Percentiles rank a stretch among this genome's conserved stretches.
These are phyloP conservation scores for Rhamnusium bicolor DNA, from an alignment of 2,888 invertebrate species.

Conservation along the genomic window DNA sequence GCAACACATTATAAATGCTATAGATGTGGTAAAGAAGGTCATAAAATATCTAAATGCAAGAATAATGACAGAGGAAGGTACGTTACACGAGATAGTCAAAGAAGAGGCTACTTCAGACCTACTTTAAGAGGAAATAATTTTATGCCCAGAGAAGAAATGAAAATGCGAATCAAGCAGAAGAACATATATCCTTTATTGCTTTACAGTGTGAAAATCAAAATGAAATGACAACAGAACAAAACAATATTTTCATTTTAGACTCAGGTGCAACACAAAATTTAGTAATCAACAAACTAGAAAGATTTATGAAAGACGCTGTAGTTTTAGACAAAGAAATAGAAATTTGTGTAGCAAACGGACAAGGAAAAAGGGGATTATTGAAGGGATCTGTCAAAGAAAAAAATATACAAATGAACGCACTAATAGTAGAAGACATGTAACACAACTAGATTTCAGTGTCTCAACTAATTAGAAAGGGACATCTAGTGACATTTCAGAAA, in stretches of 20 bases:
- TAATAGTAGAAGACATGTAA: background rate
- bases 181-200: no score
- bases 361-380: background rate
- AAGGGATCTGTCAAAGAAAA: background rate
- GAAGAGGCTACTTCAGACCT: background rate
- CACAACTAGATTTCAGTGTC: background rate
- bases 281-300: background rate
- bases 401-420: background rate
- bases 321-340: background rate
- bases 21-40: conserved; percentile 41
- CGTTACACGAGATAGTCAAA: background rate
- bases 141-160: no score
- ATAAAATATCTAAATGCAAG: conserved; percentile 25
- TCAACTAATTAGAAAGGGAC: background rate
- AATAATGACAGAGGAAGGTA: background rate
- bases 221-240: background rate
- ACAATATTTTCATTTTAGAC: background rate
- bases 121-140: background rate
- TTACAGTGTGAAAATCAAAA: no score
- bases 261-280: conserved; percentile 5
- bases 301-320: background rate
- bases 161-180: no score
- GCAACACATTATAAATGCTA: conserved; percentile 26
- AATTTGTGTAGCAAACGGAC: conserved; percentile 1
- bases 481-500: background rate